phyloP scores from a whole-genome alignment of 1,140 invertebrate genomes.

The Cylas formicarius region DNA sequence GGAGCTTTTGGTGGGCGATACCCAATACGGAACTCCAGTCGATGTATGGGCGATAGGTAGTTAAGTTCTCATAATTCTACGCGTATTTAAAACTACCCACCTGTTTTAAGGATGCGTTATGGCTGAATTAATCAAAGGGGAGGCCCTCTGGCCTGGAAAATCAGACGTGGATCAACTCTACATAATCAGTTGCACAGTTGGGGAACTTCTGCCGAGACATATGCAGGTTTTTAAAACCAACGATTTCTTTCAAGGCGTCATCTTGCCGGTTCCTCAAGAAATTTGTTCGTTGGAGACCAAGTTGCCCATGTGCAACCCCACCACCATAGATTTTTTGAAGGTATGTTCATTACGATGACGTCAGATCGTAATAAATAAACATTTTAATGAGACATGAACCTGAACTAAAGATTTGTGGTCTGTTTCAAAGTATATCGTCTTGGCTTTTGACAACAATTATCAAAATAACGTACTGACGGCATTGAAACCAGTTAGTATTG shows the following conservation, averaged over 20 bases:
- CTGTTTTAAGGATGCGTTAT: conserved; percentile 74
- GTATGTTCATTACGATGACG: conserved; percentile 42
- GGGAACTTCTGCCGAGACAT: conserved; percentile 87
- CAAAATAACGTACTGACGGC: no score
- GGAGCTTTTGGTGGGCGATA: conserved; percentile 94
- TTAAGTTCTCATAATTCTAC: no score
- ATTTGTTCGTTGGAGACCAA: conserved; percentile 71
- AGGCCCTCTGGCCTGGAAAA: conserved; percentile 95
- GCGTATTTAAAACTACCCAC: background rate
- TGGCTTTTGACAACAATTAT: no score
- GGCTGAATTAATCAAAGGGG: conserved; percentile 91
- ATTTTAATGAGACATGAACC: no score
- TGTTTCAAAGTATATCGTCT: no score
- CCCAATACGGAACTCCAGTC: conserved; percentile 92
- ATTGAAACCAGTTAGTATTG: background rate
- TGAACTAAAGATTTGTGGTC: no score
- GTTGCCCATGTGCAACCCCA: conserved; percentile 61
- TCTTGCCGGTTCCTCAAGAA: conserved; percentile 83
- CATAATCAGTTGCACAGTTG: conserved; percentile 83
- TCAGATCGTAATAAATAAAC: no score
- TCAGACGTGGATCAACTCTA: conserved; percentile 98
- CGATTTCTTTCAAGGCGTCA: conserved; percentile 90
- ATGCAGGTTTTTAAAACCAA: conserved; percentile 94
- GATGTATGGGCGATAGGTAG: conserved; percentile 93
- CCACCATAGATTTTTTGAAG: conserved; percentile 80